Conservation (phyloP, 2,888 invertebrate species). For the Plebejus argus region DNA sequence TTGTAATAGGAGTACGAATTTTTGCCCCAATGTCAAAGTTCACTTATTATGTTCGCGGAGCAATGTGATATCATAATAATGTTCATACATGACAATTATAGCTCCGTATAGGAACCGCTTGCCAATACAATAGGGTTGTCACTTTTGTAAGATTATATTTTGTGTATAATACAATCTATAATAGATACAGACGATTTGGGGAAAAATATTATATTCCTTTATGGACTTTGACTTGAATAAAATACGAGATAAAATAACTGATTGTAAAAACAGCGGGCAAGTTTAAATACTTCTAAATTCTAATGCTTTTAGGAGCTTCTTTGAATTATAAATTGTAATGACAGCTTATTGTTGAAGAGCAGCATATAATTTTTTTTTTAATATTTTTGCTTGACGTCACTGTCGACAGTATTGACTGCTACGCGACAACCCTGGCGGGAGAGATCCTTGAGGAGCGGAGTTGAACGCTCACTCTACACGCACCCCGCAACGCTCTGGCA, state of each 20-base stretch:
- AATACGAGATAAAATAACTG: no score
- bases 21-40: not conserved
- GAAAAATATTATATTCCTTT: no score
- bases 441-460: conserved; percentile 38
- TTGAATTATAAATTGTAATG: no score
- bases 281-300: no score
- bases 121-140: conserved; percentile 7
- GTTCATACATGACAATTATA: conserved; percentile 3
- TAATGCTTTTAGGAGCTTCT: no score
- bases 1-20: not conserved
- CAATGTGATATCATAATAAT: not conserved
- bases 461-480: conserved; percentile 45
- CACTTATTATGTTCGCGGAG: not conserved
- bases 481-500: conserved; percentile 36
- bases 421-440: conserved; percentile 2
- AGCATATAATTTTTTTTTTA: not conserved
- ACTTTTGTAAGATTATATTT: not conserved
- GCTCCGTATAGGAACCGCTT: not conserved
- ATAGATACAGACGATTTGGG: no score
- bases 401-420: not conserved
- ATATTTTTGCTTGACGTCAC: not conserved
- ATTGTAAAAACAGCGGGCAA: no score
- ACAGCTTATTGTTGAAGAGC: no score
- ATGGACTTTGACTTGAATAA: no score
- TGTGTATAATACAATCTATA: not conserved